Evolutionary conservation across 1,140 invertebrate genomes (phyloP).

Genomic region (Bombus breviceps): DNA sequence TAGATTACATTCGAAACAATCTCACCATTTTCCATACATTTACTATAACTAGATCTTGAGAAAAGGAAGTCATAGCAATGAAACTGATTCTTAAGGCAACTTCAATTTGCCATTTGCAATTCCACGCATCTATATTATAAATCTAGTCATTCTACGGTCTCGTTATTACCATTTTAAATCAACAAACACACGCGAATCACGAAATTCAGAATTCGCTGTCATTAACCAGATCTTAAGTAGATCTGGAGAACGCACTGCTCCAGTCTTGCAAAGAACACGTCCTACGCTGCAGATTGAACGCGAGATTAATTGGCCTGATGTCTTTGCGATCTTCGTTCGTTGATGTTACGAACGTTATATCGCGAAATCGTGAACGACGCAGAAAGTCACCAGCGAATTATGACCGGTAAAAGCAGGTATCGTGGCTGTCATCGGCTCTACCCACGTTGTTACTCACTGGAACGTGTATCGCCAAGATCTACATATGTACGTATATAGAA

Average conservation of each 20-base stretch:
- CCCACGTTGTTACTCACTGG: neutral
- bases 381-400: constrained; percentile 26
- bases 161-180: neutral
- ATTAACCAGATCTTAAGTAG: neutral
- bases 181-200: no score
- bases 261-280: neutral
- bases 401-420: neutral
- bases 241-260: neutral
- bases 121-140: neutral
- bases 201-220: neutral
- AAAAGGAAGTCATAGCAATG: neutral
- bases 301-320: constrained; percentile 29
- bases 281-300: neutral
- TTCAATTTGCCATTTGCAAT: neutral
- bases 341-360: constrained; percentile 4
- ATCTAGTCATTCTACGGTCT: neutral
- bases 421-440: constrained; percentile 3
- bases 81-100: neutral
- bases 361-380: constrained; percentile 15
- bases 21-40: neutral
- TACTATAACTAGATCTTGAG: neutral
- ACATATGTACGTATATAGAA: neutral
- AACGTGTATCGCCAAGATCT: neutral
- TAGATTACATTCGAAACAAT: neutral
- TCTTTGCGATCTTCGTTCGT: constrained; percentile 6